Evolutionary conservation across 37 sponge, comb jelly and placozoan genomes (phyloP).

Genomic region (Cliona cf. orientalis): DNA sequence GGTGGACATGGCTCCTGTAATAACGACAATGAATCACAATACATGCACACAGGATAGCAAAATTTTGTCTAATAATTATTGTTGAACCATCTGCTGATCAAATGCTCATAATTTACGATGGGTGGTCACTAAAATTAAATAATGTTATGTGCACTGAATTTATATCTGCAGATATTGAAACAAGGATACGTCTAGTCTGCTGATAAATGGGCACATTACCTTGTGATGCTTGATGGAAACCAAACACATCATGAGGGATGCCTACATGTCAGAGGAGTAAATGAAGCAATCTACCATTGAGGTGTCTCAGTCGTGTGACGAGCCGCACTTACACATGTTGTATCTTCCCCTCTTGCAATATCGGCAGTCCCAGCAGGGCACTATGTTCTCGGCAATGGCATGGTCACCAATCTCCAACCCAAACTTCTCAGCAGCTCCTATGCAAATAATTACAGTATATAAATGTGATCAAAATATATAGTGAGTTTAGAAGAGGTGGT

Average conservation of each 20-base stretch:
- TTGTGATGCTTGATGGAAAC: constrained; percentile 59
- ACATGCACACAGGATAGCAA: no score
- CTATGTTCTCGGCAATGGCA: constrained; percentile 70
- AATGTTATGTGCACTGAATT: no score
- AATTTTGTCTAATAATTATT: no score
- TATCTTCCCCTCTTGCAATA: constrained; percentile 61
- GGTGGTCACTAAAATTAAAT: no score
- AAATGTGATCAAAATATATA: no score
- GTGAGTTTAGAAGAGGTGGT: no score
- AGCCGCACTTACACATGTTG: constrained; percentile 51
- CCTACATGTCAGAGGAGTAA: constrained; percentile 25
- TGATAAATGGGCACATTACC: constrained; percentile 27
- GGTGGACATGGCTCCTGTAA: constrained; percentile 69
- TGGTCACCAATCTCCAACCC: constrained; percentile 61
- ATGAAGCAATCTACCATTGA: neutral
- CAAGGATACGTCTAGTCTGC: neutral
- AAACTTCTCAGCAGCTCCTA: constrained; percentile 59
- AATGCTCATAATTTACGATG: no score
- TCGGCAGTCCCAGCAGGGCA: constrained; percentile 77
- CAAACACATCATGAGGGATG: constrained; percentile 75
- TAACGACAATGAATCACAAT: no score
- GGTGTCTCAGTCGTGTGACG: neutral
- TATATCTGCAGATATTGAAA: no score
- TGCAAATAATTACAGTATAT: no score
- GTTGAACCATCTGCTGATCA: no score